Conservation (phyloP, 2,113 vertebrate genomes). For the Laticauda laticaudata region DNA sequence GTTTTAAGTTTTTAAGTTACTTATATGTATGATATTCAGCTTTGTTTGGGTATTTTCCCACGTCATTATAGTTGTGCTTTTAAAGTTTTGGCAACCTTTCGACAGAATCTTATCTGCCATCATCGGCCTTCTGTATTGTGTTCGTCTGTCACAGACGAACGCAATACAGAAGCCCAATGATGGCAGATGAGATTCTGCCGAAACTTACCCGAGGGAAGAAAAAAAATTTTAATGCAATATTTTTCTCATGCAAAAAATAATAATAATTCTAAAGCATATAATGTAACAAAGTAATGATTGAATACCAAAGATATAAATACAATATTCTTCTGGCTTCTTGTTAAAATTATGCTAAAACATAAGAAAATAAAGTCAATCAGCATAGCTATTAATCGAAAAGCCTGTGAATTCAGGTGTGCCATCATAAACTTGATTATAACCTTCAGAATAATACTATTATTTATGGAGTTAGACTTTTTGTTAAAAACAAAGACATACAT, state of each 20-base stretch:
- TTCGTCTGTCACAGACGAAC: too few relatives aligned
- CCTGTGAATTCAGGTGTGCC: not conserved
- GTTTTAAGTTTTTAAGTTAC: too few relatives aligned
- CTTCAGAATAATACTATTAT: slow-evolving; percentile 29
- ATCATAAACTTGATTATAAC: slow-evolving; percentile 29
- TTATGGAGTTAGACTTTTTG: not conserved
- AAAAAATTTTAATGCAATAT: slow-evolving; percentile 25
- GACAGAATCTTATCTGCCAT: too few relatives aligned
- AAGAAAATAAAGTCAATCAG: slow-evolving; percentile 37
- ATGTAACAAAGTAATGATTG: slow-evolving; percentile 26
- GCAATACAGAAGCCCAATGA: too few relatives aligned
- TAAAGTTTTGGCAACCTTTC: too few relatives aligned
- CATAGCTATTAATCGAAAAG: slow-evolving; percentile 30
- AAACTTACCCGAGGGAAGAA: too few relatives aligned
- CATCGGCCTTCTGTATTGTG: too few relatives aligned
- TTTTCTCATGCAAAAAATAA: too few relatives aligned
- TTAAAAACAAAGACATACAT: not conserved
- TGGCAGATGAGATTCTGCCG: too few relatives aligned
- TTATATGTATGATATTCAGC: too few relatives aligned
- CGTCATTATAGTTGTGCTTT: too few relatives aligned
- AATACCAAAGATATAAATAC: not conserved
- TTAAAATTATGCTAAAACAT: slow-evolving; percentile 23
- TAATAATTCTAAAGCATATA: not conserved
- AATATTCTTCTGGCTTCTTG: slow-evolving; percentile 16
- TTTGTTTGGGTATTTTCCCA: too few relatives aligned